Conservation (phyloP, 1,140 invertebrate species). For the Pogonognathellus flavescens region DNA sequence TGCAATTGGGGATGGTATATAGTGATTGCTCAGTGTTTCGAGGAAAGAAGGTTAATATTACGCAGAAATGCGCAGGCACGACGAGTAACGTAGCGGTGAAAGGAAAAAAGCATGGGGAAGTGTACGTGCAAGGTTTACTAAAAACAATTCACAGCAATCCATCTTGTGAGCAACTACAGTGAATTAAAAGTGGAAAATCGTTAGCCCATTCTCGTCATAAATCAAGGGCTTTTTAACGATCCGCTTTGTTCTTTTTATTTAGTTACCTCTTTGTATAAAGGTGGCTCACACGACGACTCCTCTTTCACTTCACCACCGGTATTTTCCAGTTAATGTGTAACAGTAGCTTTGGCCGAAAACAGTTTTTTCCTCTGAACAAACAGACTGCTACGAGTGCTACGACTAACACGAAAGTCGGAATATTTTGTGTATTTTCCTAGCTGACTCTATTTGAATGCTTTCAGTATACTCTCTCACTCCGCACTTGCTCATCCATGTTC, state of each 20-base stretch:
- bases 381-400: too few species aligned
- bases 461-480: neutral
- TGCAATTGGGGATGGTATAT: too few species aligned
- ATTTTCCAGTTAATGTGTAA: too few species aligned
- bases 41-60: neutral
- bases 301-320: too few species aligned
- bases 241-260: neutral
- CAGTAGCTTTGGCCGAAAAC: too few species aligned
- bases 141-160: conserved; percentile 50
- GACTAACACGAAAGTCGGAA: too few species aligned
- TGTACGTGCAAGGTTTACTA: conserved; percentile 33
- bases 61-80: neutral
- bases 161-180: conserved; percentile 28
- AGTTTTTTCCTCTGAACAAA: too few species aligned
- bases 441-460: neutral
- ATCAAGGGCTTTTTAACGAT: conserved; percentile 35
- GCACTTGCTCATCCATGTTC: too few species aligned
- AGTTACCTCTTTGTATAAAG: too few species aligned
- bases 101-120: neutral
- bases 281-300: too few species aligned
- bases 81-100: neutral
- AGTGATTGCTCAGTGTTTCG: too few species aligned
- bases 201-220: conserved; percentile 43
- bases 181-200: conserved; percentile 52
- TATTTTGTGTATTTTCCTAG: too few species aligned